Base-by-base conservation (phyloP, 2,888 invertebrate species). In the Rhodophaea formosa region DNA sequence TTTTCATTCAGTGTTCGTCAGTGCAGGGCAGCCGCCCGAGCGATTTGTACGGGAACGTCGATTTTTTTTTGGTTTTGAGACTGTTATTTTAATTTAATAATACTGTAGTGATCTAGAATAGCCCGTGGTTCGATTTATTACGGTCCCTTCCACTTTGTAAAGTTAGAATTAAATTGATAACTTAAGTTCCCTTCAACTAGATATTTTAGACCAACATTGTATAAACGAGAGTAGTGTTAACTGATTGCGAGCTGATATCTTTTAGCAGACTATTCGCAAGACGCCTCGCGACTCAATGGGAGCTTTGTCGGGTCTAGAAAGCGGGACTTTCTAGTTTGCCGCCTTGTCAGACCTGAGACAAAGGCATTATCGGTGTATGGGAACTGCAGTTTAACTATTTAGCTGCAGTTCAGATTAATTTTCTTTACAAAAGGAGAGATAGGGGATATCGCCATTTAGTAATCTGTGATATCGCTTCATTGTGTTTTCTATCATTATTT, bases 251-350 rank as follows among this genome's bases (percentile, higher is more conserved):
- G 30, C 47, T 14, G 47, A 49, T 49, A 49, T 49, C 47, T 30
- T 14, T 49, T 14, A 14, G 30, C 14, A 35, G 35, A 15, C 16
- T 51, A 14, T 17, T 10, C n/a, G 3, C 23, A 29, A 51, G 30
- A 51, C 16, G 35, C 35, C 35, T 51, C 32, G n/a, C 8, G 12
- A 15, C 35, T 35, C 51, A 35, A 35, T 51, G 51, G 15, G 51
- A 35, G 35, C 51, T 51, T 51, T 51, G 51, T 51, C 51, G 35
- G 35, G 30, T 51, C 35, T 51, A 51, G 51, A 51, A 51, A 51
- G 51, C 35, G 12, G 47, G 30, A 51, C 51, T 51, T 51, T 51
- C 51, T 51, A 51, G 51, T 51, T 35, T 35, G 14, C 32, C 35
- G 51, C 51, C n/a, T 49, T 32, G n/a, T 51, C 16, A 46, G 46